A percentile compares a stretch with the other conserved stretches of the same genome.
Conservation (phyloP, 2,888 invertebrate genomes). For the Melikaiella ostensackeni region DNA sequence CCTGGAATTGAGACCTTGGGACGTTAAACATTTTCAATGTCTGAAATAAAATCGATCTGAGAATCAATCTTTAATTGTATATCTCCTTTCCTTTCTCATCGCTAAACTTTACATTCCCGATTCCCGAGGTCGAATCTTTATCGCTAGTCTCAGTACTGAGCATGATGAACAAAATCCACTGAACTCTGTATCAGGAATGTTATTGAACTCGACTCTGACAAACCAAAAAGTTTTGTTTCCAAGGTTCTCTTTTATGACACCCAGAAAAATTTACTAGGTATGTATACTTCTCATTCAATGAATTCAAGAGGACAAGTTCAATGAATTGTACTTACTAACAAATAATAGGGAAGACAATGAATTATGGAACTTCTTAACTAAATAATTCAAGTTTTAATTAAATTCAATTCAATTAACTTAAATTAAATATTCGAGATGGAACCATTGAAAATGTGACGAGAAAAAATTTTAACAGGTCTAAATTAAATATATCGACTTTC, state of each 20-base stretch:
- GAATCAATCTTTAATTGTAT: conserved; percentile 1
- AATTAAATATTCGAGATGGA: too few species aligned
- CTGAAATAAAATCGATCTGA: background rate
- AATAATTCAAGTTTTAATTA: too few species aligned
- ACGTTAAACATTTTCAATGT: conserved; percentile 3
- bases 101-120: background rate
- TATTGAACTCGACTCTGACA: conserved; percentile 29
- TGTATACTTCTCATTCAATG: conserved; percentile 21
- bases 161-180: conserved; percentile 35
- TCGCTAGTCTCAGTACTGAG: background rate
- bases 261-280: conserved; percentile 21
- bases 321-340: conserved; percentile 14
- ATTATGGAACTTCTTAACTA: too few species aligned
- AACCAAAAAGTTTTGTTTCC: conserved; percentile 24
- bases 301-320: conserved; percentile 25
- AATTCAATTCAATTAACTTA: too few species aligned
- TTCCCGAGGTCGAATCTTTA: conserved; percentile 18
- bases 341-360: too few species aligned
- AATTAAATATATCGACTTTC: too few species aligned
- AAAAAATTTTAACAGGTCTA: too few species aligned
- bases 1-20: conserved; percentile 17
- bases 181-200: conserved; percentile 24
- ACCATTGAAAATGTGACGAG: too few species aligned
- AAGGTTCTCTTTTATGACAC: conserved; percentile 29
- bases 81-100: conserved; percentile 4